Conservation (phyloP, 2,113 vertebrate species). For the Pelodiscus sinensis region DNA sequence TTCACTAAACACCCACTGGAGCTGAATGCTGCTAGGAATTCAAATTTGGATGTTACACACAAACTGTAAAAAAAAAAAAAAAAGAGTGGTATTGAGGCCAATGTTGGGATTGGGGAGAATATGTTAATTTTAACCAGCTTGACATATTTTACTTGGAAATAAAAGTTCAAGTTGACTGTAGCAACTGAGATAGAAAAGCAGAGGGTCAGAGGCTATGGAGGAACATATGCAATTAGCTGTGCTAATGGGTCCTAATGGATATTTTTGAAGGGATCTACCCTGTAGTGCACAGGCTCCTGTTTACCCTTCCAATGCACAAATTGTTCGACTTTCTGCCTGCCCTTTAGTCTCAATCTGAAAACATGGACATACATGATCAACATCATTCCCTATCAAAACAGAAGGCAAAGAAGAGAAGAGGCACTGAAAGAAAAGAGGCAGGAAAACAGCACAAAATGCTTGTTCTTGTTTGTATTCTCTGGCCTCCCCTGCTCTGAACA, state of each 20-base stretch:
- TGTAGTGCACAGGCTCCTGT: neutral
- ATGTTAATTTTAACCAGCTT: neutral
- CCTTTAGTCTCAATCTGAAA: neutral
- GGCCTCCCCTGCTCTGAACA: neutral
- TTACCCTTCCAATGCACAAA: neutral
- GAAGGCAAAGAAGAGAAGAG: neutral
- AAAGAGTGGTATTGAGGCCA: neutral
- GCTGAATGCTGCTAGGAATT: neutral
- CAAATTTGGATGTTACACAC: neutral
- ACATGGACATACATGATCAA: neutral
- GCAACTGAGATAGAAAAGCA: neutral
- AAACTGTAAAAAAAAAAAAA: neutral
- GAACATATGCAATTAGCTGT: conserved; percentile 4
- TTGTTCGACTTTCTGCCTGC: neutral
- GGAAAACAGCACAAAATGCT: neutral
- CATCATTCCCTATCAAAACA: neutral
- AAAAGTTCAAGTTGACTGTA: neutral
- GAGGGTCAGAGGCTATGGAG: neutral
- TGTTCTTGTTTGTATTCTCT: neutral
- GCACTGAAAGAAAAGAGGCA: neutral
- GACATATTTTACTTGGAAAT: neutral
- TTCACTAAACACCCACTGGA: neutral
- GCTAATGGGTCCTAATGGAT: neutral
- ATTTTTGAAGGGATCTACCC: neutral
- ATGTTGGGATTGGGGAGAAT: neutral